Evolutionary conservation across 1,140 invertebrate species (phyloP).

Genomic region (Nylanderia fulva): DNA sequence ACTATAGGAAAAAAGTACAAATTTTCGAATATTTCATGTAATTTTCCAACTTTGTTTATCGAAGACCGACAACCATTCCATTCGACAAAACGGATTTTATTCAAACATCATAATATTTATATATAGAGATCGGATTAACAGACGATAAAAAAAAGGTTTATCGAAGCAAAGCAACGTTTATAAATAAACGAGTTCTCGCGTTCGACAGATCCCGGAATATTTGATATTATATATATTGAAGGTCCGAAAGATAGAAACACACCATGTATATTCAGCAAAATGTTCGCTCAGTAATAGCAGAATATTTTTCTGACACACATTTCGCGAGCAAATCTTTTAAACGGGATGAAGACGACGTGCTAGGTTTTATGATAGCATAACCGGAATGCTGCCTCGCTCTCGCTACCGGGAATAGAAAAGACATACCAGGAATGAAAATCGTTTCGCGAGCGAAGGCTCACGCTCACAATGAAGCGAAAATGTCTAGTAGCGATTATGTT

Average conservation of each 20-base stretch:
- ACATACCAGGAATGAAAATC: constrained; percentile 48
- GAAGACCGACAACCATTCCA: constrained; percentile 22
- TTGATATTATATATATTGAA: constrained; percentile 48
- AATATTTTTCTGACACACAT: constrained; percentile 57
- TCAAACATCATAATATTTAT: constrained; percentile 44
- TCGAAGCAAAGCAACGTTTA: constrained; percentile 34
- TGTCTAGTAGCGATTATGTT: constrained; percentile 37
- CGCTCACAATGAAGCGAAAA: constrained; percentile 31
- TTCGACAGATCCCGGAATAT: constrained; percentile 44
- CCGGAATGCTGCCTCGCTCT: constrained; percentile 8
- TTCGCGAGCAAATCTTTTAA: constrained; percentile 54
- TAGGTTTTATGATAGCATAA: constrained; percentile 50
- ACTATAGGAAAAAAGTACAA: neutral
- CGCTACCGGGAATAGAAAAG: constrained; percentile 38
- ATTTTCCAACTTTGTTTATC: constrained; percentile 41
- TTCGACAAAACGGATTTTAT: constrained; percentile 44
- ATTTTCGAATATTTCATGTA: constrained; percentile 31
- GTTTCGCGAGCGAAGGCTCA: constrained; percentile 15
- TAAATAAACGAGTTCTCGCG: constrained; percentile 36
- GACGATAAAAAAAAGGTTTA: constrained; percentile 47
- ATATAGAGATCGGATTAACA: constrained; percentile 43
- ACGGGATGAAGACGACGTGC: constrained; percentile 50
- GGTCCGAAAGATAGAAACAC: neutral
- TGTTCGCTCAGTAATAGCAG: constrained; percentile 19
- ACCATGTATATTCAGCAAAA: constrained; percentile 50